Percentiles rank a stretch among this genome's conserved stretches.
Evolutionary conservation across 2,113 vertebrate species (phyloP).

Genomic region (Emydocephalus ijimae): DNA sequence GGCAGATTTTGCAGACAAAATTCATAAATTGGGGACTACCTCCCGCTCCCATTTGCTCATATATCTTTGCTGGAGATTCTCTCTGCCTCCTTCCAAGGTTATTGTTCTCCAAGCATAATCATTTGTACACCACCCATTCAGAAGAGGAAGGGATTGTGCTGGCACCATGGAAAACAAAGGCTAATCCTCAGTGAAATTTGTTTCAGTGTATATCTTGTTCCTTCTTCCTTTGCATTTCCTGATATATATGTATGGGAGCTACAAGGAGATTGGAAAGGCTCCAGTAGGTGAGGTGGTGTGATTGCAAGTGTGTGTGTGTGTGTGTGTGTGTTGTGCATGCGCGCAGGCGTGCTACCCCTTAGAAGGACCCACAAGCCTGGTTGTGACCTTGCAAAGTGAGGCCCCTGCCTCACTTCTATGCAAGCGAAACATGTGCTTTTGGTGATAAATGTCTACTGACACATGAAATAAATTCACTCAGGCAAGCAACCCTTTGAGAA

Average conservation of each 20-base stretch:
- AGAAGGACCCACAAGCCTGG: not conserved
- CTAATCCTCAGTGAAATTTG: not conserved
- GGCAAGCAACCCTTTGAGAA: not conserved
- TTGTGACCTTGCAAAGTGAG: not conserved
- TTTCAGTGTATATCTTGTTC: not conserved
- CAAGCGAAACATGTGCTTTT: not conserved
- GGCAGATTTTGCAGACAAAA: not conserved
- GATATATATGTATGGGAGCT: not conserved
- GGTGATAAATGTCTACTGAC: slow-evolving; percentile 3
- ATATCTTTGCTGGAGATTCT: not conserved
- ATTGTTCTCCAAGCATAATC: not conserved
- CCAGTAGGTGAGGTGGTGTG: not conserved
- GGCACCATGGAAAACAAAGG: not conserved
- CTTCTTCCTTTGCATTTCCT: not conserved
- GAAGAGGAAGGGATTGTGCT: not conserved
- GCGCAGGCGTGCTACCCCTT: not conserved
- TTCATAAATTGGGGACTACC: not conserved
- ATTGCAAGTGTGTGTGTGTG: not conserved
- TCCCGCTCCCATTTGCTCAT: not conserved
- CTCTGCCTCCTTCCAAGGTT: not conserved
- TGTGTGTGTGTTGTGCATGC: too few relatives aligned
- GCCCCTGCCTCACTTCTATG: not conserved
- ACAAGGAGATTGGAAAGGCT: not conserved
- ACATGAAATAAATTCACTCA: not conserved
- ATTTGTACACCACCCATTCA: not conserved